Evolutionary conservation across 2,797 vertebrate genomes (phyloP).

Genomic region (Pangasius djambal): DNA sequence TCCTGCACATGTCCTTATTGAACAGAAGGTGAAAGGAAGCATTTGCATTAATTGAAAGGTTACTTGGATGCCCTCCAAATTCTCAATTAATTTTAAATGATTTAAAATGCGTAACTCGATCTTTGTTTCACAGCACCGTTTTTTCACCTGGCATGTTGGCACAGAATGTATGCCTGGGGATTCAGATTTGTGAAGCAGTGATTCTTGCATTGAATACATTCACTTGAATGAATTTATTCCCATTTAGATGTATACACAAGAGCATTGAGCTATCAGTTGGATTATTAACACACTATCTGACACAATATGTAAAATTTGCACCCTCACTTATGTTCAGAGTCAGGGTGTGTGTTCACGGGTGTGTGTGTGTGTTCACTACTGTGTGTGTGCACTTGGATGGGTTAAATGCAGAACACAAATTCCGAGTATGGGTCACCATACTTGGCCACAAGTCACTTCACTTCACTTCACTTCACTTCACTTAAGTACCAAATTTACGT

Average conservation of each 20-base stretch:
- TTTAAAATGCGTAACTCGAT: conserved; percentile 16
- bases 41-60: conserved; percentile 17
- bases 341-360: too few relatives aligned
- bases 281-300: background rate
- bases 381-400: too few relatives aligned
- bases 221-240: background rate
- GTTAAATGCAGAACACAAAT: too few relatives aligned
- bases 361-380: too few relatives aligned
- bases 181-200: background rate
- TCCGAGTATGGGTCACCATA: too few relatives aligned
- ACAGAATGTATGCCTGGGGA: background rate
- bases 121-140: background rate
- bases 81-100: conserved; percentile 8
- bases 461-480: too few relatives aligned
- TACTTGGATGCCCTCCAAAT: conserved; percentile 12
- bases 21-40: background rate
- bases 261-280: background rate
- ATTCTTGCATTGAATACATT: background rate
- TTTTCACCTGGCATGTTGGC: background rate
- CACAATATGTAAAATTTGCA: background rate
- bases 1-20: background rate
- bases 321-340: background rate
- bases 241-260: background rate
- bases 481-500: background rate
- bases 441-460: too few relatives aligned